Evolutionary conservation across 2,113 vertebrate genomes (phyloP).

Genomic region (Platichthys stellatus): DNA sequence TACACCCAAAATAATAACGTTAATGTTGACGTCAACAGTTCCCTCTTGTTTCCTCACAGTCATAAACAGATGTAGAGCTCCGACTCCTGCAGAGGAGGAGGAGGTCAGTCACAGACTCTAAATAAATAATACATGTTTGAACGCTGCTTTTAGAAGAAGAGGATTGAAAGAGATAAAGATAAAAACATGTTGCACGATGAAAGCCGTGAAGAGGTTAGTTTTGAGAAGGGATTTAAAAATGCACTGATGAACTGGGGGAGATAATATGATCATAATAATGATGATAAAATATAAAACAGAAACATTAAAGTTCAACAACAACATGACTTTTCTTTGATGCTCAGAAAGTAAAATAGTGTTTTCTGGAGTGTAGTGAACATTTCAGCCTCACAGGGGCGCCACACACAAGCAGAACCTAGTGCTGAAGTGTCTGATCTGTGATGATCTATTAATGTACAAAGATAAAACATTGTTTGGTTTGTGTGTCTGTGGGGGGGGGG

Average conservation of each 20-base stretch:
- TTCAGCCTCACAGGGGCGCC: constrained; percentile 19
- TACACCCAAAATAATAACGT: not conserved
- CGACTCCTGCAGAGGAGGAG: constrained; percentile 46
- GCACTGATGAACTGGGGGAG: no score
- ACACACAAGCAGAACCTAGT: not conserved
- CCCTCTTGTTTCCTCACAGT: not conserved
- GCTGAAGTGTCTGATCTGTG: not conserved
- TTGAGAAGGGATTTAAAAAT: no score
- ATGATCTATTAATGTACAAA: not conserved
- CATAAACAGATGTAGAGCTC: constrained; percentile 78
- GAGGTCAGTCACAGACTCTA: not conserved
- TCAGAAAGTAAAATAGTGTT: not conserved
- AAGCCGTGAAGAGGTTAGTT: no score
- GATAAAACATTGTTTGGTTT: not conserved
- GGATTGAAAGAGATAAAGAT: no score
- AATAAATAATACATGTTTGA: not conserved
- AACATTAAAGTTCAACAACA: not conserved
- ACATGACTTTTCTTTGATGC: not conserved
- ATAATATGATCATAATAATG: not conserved
- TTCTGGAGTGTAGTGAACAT: constrained; percentile 1
- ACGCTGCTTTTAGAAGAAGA: no score
- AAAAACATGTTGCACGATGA: not conserved
- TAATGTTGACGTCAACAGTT: not conserved
- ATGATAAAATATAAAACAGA: not conserved
- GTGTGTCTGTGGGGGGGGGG: not conserved